Evolutionary conservation across 2,888 invertebrate species (phyloP), one percentile per base, ranked within the genome.

Genomic region (Neuroscelio doddi): DNA sequence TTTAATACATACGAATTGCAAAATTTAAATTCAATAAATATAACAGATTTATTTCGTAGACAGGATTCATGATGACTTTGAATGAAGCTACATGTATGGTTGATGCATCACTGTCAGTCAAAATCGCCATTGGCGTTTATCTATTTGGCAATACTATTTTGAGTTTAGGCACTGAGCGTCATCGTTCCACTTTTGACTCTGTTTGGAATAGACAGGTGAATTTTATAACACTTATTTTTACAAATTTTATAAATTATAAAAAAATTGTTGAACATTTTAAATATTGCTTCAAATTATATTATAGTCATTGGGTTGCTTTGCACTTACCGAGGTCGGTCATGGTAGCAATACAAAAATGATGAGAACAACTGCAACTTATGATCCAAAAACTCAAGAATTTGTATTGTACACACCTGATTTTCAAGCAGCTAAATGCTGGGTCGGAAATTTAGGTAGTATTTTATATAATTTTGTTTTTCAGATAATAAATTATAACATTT

Each of bases 341-440:
- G 97, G 97, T 0, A 95, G 94, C 17, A 97, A 97, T 82, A 93
- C 94, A 0, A 92, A 92, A 76, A 92, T 91, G 1, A 93, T 97
- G 92, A 88, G 92, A 73, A 96, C 96, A 0, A 91, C 90, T 0
- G 96, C 96, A 0, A 93, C 91, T 0, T 97, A 92, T 82, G 89
- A 94, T 77, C 88, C 90, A 0, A 87, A 88, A 56, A 91, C 89
- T 5, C 87, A 90, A 82, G 90, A 90, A 79, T 89, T 95, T 86
- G 83, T 95, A 77, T 87, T 94, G 75, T 87, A 92, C 80, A 88
- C 92, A 50, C 91, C 95, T 64, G 87, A 90, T 86, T 88, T 95
- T 86, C 90, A 94, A 86, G 90, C 95, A 68, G 89, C 90, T 68
- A 88, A 95, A 87, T 89, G 93, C 80, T 97, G 97, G 97, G 92